These are phyloP conservation scores for Notospermus geniculatus DNA, from an alignment of 1,140 invertebrate species.

Conservation along the genomic window DNA sequence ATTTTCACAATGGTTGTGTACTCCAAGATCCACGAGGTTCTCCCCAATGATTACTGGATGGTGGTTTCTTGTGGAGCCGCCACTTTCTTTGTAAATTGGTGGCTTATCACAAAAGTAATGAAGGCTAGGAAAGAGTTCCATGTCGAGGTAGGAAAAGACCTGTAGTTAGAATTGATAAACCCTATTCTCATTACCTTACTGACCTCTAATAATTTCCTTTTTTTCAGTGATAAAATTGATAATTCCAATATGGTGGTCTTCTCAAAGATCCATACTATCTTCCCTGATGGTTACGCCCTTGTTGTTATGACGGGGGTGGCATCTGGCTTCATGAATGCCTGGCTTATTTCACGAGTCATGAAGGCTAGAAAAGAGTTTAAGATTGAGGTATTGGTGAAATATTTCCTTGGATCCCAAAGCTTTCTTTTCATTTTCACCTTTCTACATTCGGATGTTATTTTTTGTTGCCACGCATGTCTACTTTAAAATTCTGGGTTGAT, in stretches of 20 bases:
- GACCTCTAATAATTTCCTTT: too few species aligned
- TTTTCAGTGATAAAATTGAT: too few species aligned
- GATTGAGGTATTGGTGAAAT: conserved; percentile 32
- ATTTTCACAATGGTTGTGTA: too few species aligned
- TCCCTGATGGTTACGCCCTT: conserved; percentile 39
- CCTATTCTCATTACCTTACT: too few species aligned
- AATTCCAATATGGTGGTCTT: conserved; percentile 14
- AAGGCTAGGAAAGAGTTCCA: conserved; percentile 45
- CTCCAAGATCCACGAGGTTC: conserved; percentile 11
- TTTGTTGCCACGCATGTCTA: too few species aligned
- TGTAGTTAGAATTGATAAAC: too few species aligned
- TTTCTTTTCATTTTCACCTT: background rate
- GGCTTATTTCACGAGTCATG: conserved; percentile 45
- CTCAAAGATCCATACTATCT: conserved; percentile 20
- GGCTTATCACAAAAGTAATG: conserved; percentile 45
- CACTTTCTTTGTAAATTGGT: conserved; percentile 41
- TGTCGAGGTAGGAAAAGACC: conserved; percentile 36
- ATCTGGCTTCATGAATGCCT: conserved; percentile 40
- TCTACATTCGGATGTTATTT: too few species aligned
- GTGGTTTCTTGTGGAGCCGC: conserved; percentile 37
- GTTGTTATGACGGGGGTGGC: conserved; percentile 39
- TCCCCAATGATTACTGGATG: conserved; percentile 38
- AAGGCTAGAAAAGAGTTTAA: conserved; percentile 45
- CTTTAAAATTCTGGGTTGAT: too few species aligned
- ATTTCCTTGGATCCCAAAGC: background rate